Evolutionary conservation across 2,113 vertebrate species (phyloP).

Genomic region (Muscicapa adusta): DNA sequence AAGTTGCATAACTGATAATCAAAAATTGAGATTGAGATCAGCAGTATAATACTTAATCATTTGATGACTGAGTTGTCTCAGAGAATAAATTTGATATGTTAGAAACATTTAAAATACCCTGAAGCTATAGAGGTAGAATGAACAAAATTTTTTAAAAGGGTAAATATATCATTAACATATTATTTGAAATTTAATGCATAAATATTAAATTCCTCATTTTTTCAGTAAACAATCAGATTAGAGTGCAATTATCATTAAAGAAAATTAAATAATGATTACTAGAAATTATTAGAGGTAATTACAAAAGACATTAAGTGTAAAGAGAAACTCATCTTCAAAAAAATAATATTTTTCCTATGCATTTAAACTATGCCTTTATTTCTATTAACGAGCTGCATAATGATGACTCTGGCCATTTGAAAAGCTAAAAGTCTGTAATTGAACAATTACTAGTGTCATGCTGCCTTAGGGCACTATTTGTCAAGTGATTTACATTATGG

Average conservation of each 20-base stretch:
- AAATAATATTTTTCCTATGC: slow-evolving; percentile 57
- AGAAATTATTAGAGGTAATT: slow-evolving; percentile 58
- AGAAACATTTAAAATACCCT: neutral
- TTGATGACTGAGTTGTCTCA: neutral
- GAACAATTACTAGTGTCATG: slow-evolving; percentile 78
- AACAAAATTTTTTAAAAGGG: neutral
- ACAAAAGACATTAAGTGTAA: slow-evolving; percentile 59
- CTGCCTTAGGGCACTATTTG: slow-evolving; percentile 77
- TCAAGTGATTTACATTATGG: slow-evolving; percentile 79
- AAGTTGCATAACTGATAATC: neutral
- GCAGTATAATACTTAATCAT: neutral
- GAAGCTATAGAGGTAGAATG: neutral
- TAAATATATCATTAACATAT: neutral
- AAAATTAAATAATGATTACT: slow-evolving; percentile 48
- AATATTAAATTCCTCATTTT: neutral
- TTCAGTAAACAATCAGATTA: slow-evolving; percentile 52
- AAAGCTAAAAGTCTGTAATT: slow-evolving; percentile 76
- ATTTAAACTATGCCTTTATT: slow-evolving; percentile 59
- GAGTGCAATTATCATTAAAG: slow-evolving; percentile 41
- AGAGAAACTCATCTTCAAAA: slow-evolving; percentile 54
- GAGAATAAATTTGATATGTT: neutral
- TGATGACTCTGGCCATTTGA: slow-evolving; percentile 71
- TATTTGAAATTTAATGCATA: neutral
- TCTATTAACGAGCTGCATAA: slow-evolving; percentile 65
- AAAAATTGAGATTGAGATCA: neutral